Conservation (phyloP, 2,113 vertebrate genomes). For the Apus apus region DNA sequence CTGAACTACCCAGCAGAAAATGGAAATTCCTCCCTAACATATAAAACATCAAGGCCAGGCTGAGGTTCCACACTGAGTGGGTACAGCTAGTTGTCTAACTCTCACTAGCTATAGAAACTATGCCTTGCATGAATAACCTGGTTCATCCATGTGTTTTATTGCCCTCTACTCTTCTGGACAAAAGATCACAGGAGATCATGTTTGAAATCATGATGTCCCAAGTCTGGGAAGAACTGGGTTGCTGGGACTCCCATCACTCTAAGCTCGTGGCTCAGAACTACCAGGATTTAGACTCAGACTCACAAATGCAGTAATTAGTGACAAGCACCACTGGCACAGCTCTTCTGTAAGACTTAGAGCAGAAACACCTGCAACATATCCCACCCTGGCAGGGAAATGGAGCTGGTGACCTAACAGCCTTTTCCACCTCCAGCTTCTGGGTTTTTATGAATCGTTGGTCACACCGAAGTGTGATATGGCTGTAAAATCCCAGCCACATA, state of each 20-base stretch:
- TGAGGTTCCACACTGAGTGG: background rate
- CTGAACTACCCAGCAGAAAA: background rate
- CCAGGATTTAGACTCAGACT: background rate
- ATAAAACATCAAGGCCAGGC: background rate
- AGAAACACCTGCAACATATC: background rate
- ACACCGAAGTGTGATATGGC: background rate
- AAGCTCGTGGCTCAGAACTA: background rate
- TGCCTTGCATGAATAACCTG: background rate
- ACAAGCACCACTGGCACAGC: background rate
- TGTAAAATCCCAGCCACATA: background rate
- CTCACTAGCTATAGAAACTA: background rate
- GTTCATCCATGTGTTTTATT: background rate
- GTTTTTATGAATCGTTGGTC: conserved; percentile 2
- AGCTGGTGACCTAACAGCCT: background rate
- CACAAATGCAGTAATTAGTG: background rate
- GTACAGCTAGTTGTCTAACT: background rate
- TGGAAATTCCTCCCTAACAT: background rate
- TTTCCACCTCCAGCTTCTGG: background rate
- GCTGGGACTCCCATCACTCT: background rate
- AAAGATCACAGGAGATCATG: background rate
- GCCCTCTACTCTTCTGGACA: background rate
- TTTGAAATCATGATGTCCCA: background rate
- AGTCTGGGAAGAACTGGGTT: background rate
- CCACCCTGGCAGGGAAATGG: conserved; percentile 22
- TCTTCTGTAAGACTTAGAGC: background rate